These are phyloP conservation scores for Palaemon carinicauda DNA, from an alignment of 1,140 invertebrate species.

Conservation along the genomic window DNA sequence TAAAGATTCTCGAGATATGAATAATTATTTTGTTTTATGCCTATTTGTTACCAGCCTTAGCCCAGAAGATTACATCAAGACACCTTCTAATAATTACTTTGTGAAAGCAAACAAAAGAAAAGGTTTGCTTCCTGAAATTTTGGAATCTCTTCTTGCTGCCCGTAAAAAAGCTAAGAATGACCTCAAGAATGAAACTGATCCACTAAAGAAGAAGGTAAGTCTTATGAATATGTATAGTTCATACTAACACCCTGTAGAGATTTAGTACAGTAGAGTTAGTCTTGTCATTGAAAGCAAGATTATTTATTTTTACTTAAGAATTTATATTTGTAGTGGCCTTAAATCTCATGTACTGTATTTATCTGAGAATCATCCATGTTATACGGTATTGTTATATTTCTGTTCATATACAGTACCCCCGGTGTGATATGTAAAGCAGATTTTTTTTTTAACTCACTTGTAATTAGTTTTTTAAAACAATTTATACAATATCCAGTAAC, in stretches of 20 bases:
- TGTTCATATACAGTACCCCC: no score
- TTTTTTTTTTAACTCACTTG: no score
- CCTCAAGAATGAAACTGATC: constrained; percentile 93
- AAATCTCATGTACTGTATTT: no score
- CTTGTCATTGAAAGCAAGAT: no score
- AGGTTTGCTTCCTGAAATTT: constrained; percentile 94
- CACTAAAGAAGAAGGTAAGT: constrained; percentile 80
- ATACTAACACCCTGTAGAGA: not conserved
- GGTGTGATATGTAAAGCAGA: no score
- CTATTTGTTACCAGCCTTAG: constrained; percentile 64
- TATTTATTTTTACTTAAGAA: no score
- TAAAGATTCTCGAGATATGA: not conserved
- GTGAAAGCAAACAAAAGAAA: constrained; percentile 83
- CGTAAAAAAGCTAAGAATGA: constrained; percentile 92
- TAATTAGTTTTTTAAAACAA: no score
- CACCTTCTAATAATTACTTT: constrained; percentile 92
- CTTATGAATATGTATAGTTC: not conserved
- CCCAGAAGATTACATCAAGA: constrained; percentile 84
- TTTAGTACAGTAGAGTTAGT: not conserved
- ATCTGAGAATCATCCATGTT: no score
- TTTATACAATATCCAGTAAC: no score
- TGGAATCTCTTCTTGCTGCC: constrained; percentile 90
- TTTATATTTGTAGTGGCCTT: no score
- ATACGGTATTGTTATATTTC: no score
- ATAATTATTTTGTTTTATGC: no score